A percentile compares a stretch with the other conserved stretches of the same genome.
Evolutionary conservation across 1,140 invertebrate species (phyloP).

Genomic region (Caerostris darwini): DNA sequence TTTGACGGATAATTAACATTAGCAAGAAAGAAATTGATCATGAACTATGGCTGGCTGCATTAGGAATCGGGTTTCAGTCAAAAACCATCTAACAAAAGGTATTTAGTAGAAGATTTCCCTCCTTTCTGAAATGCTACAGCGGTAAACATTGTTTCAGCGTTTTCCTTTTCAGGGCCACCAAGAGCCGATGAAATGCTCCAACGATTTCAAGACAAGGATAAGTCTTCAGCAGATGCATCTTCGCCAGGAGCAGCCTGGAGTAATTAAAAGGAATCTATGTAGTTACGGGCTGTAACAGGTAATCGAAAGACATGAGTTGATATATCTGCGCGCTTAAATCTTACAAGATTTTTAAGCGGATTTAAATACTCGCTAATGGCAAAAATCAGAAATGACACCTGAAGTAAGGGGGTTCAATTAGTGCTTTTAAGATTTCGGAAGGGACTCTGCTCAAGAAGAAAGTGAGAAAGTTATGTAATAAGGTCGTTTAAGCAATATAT

Average conservation of each 20-base stretch:
- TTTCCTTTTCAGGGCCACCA: conserved; percentile 16
- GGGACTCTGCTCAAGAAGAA: conserved; percentile 47
- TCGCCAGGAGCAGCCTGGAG: conserved; percentile 7
- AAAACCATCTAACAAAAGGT: conserved; percentile 25
- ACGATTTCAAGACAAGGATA: conserved; percentile 11
- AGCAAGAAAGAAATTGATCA: no score
- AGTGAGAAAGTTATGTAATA: conserved; percentile 61
- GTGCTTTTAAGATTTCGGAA: conserved; percentile 46
- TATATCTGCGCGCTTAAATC: conserved; percentile 68
- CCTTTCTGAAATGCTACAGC: not conserved
- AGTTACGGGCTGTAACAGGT: conserved; percentile 56
- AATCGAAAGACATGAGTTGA: conserved; percentile 68
- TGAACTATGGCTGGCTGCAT: no score
- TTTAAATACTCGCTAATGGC: conserved; percentile 71
- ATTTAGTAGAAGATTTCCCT: not conserved
- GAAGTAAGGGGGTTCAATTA: conserved; percentile 56
- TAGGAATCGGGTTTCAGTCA: not conserved
- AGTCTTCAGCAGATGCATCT: conserved; percentile 15
- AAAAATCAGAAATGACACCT: conserved; percentile 71
- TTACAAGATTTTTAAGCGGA: conserved; percentile 70
- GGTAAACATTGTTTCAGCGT: not conserved
- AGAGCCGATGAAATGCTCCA: conserved; percentile 56
- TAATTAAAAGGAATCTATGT: conserved; percentile 73
- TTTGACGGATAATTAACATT: no score
- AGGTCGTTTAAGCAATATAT: conserved; percentile 28